Evolutionary conservation across 2,113 vertebrate species (phyloP).

Genomic region (Aplodontia rufa): DNA sequence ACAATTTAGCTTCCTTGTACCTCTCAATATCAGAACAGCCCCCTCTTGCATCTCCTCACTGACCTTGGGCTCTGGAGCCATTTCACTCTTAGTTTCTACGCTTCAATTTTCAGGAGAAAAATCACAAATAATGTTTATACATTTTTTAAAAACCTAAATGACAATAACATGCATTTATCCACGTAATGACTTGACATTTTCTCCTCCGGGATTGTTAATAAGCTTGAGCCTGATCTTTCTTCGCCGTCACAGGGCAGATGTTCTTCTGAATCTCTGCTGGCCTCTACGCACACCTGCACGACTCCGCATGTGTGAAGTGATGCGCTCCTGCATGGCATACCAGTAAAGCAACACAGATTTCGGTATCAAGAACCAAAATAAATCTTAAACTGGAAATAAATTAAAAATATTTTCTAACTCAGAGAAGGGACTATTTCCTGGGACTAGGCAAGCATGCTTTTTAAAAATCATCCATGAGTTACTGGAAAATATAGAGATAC

Average conservation of each 20-base stretch:
- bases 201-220: background rate
- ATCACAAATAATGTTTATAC: conserved; percentile 30
- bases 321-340: background rate
- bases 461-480: background rate
- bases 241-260: conserved; percentile 22
- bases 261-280: background rate
- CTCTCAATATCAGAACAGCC: background rate
- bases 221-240: conserved; percentile 37
- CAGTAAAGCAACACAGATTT: conserved; percentile 36
- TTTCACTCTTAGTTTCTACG: background rate
- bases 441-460: background rate
- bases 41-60: background rate
- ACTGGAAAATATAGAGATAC: background rate
- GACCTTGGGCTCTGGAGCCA: background rate
- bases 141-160: background rate
- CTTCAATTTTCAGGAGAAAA: conserved; percentile 20
- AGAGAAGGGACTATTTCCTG: background rate
- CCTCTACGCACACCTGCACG: background rate
- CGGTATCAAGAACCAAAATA: background rate
- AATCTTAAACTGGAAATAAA: conserved; percentile 27
- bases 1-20: background rate
- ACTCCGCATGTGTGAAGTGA: background rate
- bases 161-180: conserved; percentile 6
- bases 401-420: background rate
- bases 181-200: conserved; percentile 8